Base-by-base conservation (phyloP, 2,113 vertebrate genomes). In the Microcebus murinus region DNA sequence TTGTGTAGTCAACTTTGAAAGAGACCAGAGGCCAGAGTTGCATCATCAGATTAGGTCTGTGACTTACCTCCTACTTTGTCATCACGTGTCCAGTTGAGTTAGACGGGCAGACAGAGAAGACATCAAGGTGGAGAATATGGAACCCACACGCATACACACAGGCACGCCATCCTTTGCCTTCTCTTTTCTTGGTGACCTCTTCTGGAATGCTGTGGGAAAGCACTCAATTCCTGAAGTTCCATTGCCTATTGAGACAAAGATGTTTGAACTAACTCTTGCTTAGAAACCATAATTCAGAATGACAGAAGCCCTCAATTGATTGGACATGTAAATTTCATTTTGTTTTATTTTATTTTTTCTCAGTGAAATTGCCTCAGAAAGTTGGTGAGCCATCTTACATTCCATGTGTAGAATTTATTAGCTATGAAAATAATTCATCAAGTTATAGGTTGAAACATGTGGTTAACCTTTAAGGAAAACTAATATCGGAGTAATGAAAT, bases 201-300 rank as follows among this genome's bases (percentile, higher is more conserved):
- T 98, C 96, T 85, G 97, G 98, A 98, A 98, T 98, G 97, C 92
- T 98, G 96, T 98, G 97, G 98, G 98, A 98, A 98, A 96, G 97
- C 90, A 96, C 76, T 96, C 97, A 97, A 98, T 97, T 98, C 97
- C 96, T 98, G 84, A 89, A 96, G 97, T 97, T 98, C 94, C 97
- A 95, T 86, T 98, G 98, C 98, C 92, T 96, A 95, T 87, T 86
- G 95, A 98, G 94, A 97, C 96, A 97, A 96, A 88, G 95, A 68
- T 87, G 52, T 92, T 77, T 90, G 68, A 95, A 94, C 13, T 27
- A 57, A 87, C 36, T 94, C 39, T 84, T 61, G 76, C 55, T 85
- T 73, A 90, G 57, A 95, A 92, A 71, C 15, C 59, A 27, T 65
- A 96, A 94, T 77, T 94, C 74, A 87, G 74, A 90, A 71, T 67